Conservation (phyloP, 1,140 invertebrate species). For the Leptopilina clavipes region DNA sequence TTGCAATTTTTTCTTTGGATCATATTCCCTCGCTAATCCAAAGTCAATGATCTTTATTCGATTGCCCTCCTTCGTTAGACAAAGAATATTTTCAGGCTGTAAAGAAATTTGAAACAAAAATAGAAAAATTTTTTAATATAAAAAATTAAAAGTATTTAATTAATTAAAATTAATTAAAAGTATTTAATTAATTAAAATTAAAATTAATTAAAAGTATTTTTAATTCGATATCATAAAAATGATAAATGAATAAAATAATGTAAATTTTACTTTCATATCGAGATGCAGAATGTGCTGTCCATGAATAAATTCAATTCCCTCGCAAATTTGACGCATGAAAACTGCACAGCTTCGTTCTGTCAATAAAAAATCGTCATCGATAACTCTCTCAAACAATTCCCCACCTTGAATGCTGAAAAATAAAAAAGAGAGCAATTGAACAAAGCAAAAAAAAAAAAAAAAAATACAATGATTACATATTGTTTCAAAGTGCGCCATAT, state of each 20-base stretch:
- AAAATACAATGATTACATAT: too few species aligned
- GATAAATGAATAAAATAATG: too few species aligned
- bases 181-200: too few species aligned
- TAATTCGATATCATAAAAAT: too few species aligned
- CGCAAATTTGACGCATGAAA: conserved; percentile 97
- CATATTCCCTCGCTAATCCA: conserved; percentile 93
- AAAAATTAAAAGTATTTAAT: too few species aligned
- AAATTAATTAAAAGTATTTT: too few species aligned
- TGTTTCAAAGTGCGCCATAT: too few species aligned
- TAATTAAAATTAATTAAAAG: too few species aligned
- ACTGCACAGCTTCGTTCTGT: conserved; percentile 96
- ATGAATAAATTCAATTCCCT: conserved; percentile 97
- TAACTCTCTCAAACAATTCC: conserved; percentile 97
- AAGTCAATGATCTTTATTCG: conserved; percentile 99
- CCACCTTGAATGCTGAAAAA: conserved; percentile 93
- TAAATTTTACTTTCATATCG: conserved; percentile 92
- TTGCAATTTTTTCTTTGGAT: conserved; percentile 92
- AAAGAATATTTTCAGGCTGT: conserved; percentile 97
- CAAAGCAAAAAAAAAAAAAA: too few species aligned
- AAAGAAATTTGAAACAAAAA: conserved; percentile 65
- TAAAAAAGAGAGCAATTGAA: too few species aligned
- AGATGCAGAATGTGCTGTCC: conserved; percentile 94
- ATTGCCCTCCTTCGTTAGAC: conserved; percentile 94
- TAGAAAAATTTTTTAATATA: too few species aligned
- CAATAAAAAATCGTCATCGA: conserved; percentile 97